A percentile compares a stretch with the other conserved stretches of the same genome.
phyloP scores from a whole-genome alignment of 2,888 invertebrate species.

The Drosophila hawaiiensis region DNA sequence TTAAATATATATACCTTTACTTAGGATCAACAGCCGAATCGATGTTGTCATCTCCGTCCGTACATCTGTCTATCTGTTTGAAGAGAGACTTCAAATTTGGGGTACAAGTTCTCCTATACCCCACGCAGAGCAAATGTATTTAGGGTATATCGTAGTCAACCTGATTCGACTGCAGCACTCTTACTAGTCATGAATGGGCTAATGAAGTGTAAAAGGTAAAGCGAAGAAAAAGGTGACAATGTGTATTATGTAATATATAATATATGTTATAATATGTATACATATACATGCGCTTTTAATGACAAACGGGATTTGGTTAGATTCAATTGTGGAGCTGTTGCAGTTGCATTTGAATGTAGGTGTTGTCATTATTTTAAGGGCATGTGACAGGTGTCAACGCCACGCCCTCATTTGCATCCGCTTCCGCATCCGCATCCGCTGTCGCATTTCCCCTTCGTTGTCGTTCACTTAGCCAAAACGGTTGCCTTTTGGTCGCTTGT shows the following conservation, averaged over 20 bases:
- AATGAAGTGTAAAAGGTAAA: not conserved
- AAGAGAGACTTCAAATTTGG: not conserved
- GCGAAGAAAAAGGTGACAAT: not conserved
- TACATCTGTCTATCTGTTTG: not conserved
- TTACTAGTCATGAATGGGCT: not conserved
- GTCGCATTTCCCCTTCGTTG: slow-evolving; percentile 6
- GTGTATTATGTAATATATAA: too few species aligned
- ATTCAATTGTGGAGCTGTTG: not conserved
- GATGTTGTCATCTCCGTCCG: not conserved
- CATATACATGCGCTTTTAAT: not conserved
- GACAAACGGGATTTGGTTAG: not conserved
- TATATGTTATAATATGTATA: too few species aligned
- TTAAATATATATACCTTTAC: not conserved
- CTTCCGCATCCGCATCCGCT: slow-evolving; percentile 1
- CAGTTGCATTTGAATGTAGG: not conserved
- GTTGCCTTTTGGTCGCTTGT: slow-evolving; percentile 29
- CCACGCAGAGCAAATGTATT: not conserved
- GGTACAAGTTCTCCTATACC: too few species aligned
- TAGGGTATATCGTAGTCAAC: not conserved
- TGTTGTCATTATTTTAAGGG: not conserved
- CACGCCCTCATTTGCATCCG: slow-evolving; percentile 2
- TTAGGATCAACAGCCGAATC: not conserved
- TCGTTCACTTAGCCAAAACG: slow-evolving; percentile 46
- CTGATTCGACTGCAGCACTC: not conserved
- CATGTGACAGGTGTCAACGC: slow-evolving; percentile 32